phyloP scores from a whole-genome alignment of 2,113 vertebrate species.

The Sphaerodactylus townsendi region DNA sequence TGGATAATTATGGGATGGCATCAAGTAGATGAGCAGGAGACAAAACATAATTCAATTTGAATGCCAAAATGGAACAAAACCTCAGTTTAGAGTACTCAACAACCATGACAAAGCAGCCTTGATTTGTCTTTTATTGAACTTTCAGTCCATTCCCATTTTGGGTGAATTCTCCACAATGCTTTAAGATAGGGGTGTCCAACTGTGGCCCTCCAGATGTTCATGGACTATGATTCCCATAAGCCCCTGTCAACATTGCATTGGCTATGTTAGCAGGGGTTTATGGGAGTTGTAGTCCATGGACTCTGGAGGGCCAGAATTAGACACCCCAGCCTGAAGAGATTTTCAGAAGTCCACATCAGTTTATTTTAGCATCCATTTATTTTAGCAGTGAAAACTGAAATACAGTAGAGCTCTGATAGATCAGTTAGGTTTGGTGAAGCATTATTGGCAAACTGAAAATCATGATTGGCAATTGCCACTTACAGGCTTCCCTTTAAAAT shows the following conservation, averaged over 20 bases:
- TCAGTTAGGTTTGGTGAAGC: not conserved
- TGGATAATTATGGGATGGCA: no score
- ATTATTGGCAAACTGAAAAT: constrained; percentile 12
- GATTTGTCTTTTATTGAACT: not conserved
- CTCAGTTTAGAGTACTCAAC: not conserved
- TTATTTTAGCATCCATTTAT: constrained; percentile 4
- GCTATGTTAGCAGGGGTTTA: no score
- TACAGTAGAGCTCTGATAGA: constrained; percentile 3
- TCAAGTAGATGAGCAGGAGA: no score
- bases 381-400: constrained; percentile 1
- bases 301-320: no score
- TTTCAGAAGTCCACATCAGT: not conserved
- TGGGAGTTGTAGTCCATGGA: no score
- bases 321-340: no score
- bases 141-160: not conserved
- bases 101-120: not conserved
- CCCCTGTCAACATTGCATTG: no score
- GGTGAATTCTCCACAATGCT: not conserved
- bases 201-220: no score
- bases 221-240: no score
- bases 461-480: constrained; percentile 7
- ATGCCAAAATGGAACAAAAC: no score
- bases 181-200: no score
- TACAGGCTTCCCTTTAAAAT: constrained; percentile 40
- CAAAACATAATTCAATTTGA: no score